Base-by-base conservation (phyloP, 2,797 vertebrate species). In the Acanthopagrus latus region DNA sequence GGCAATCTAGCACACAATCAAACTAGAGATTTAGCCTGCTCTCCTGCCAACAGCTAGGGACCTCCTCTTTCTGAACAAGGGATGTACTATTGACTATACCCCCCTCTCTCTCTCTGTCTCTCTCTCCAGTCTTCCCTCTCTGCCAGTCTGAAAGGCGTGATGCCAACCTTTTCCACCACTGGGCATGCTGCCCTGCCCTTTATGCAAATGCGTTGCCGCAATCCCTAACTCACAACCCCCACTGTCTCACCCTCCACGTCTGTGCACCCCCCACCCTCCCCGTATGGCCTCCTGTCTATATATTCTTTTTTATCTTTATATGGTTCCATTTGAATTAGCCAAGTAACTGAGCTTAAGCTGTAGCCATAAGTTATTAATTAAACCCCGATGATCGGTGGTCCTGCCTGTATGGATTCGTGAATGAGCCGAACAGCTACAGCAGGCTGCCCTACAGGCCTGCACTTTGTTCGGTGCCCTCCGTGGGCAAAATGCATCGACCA, bases 111-210 rank as follows among this genome's bases (percentile, higher is more conserved):
- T 80, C 63, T 80, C 78, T 88, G 71, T 91, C 89, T 91, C 88
- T 86, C 91, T 85, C 93, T 83, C 93, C 81, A 92, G 88, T 88
- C 91, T 83, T 88, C 84, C 76, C 92, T 94, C 91, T 92, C 88
- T 94, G 94, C 95, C 95, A 95, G 95, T 95, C 94, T 94, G 92
- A 85, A 89, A 94, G 95, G 95, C 94, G 80, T 88, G 86, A 93
- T 95, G 95, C 95, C 95, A 96, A 95, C 94, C 94, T 92, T 93
- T 95, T 93, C 94, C 94, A 95, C 93, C 88, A 93, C 90, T 92
- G 95, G 95, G 95, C 95, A 95, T 91, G 84, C 81, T 94, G 95
- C 95, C 95, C 94, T 96, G 93, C 94, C 95, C 95, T 95, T 95
- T 96, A 96, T 96, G 95, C 95, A 95, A 96, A 96, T 96, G 92